Evolutionary conservation across 2,113 vertebrate species (phyloP).

Genomic region (Urocolius indicus): DNA sequence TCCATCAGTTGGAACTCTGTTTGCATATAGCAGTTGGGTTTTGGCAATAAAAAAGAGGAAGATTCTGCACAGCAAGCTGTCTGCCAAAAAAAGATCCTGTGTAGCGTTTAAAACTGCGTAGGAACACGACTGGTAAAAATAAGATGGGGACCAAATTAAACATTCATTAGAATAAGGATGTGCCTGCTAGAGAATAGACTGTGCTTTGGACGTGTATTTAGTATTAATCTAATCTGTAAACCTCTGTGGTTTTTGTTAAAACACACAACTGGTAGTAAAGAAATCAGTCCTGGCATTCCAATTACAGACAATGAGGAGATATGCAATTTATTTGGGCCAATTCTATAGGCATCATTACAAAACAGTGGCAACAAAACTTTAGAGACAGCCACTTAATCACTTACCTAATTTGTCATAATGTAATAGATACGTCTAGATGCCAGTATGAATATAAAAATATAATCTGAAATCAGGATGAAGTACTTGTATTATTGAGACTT

Average conservation of each 20-base stretch:
- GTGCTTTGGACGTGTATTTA: neutral
- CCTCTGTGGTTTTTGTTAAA: neutral
- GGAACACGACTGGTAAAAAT: conserved; percentile 1
- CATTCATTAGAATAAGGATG: neutral
- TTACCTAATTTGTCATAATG: neutral
- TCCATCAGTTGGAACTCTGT: conserved; percentile 51
- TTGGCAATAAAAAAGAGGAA: conserved; percentile 39
- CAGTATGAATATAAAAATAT: neutral
- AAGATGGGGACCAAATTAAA: neutral
- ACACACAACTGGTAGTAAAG: neutral
- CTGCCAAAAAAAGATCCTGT: conserved; percentile 13
- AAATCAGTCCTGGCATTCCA: neutral
- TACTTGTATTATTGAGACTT: neutral
- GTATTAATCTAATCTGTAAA: neutral
- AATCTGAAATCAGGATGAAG: neutral
- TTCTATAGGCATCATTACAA: neutral
- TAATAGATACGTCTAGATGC: neutral
- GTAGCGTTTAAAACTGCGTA: neutral
- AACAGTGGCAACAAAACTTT: neutral
- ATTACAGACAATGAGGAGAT: neutral
- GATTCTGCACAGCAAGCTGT: conserved; percentile 20
- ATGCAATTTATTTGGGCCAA: neutral
- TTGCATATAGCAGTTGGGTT: conserved; percentile 23
- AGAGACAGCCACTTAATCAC: neutral
- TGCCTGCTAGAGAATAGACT: neutral